These are phyloP conservation scores for Whitmania pigra DNA, from an alignment of 1,140 invertebrate genomes.

Conservation along the genomic window DNA sequence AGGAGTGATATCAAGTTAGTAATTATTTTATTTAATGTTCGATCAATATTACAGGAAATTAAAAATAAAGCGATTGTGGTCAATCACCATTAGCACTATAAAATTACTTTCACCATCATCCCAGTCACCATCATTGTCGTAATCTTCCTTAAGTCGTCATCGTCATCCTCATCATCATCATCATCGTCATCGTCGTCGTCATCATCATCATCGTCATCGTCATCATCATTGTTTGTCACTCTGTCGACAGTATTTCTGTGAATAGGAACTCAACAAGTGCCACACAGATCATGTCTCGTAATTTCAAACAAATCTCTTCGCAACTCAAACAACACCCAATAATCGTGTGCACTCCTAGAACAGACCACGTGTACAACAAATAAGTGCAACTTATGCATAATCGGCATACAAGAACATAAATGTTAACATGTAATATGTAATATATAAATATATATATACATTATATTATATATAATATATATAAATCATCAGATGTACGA, in stretches of 20 bases:
- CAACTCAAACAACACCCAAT: too few species aligned
- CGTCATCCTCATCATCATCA: constrained; percentile 11
- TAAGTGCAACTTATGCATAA: too few species aligned
- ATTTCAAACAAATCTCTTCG: too few species aligned
- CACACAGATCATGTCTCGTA: too few species aligned
- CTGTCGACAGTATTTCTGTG: constrained; percentile 2
- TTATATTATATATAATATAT: too few species aligned
- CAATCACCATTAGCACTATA: constrained; percentile 20
- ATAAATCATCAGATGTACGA: too few species aligned
- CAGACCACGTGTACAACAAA: too few species aligned
- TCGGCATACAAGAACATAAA: too few species aligned
- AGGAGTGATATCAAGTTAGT: neutral
- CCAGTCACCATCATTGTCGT: constrained; percentile 20
- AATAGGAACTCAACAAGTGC: neutral
- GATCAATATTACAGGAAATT: constrained; percentile 1
- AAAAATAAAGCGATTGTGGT: constrained; percentile 17
- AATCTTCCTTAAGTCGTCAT: constrained; percentile 15
- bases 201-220: constrained; percentile 3
- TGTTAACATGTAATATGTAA: too few species aligned
- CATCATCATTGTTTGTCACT: constrained; percentile 5
- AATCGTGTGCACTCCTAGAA: too few species aligned
- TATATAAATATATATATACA: too few species aligned
- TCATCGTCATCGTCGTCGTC: constrained; percentile 5
- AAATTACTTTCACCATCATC: constrained; percentile 17
- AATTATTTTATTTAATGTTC: neutral